Percentiles rank a stretch among this genome's conserved stretches.
Conservation (phyloP, 2,113 vertebrate genomes). For the Papio anubis region DNA sequence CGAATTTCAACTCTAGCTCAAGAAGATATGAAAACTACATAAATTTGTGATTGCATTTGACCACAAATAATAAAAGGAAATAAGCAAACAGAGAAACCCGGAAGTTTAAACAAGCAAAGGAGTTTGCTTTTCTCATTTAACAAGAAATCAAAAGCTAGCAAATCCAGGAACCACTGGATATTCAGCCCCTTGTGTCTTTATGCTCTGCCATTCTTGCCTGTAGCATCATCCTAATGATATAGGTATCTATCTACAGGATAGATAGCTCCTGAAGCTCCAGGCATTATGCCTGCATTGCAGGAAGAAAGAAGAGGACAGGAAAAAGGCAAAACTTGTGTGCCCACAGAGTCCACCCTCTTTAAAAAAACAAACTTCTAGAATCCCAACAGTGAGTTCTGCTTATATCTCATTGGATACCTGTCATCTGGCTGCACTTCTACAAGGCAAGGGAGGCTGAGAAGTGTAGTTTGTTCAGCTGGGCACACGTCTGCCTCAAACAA, state of each 20-base stretch:
- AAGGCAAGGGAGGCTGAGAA: not conserved
- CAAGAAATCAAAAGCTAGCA: not conserved
- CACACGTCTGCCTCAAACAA: not conserved
- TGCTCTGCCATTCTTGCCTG: not conserved
- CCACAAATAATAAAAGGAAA: not conserved
- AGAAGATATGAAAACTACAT: not conserved
- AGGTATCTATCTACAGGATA: not conserved
- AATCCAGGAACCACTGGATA: not conserved
- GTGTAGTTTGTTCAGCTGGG: not conserved
- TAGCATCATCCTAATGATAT: not conserved
- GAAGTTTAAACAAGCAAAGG: not conserved
- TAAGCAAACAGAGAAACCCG: not conserved
- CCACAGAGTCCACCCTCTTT: not conserved
- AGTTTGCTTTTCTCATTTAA: not conserved
- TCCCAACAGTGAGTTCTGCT: not conserved
- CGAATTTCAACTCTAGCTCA: slow-evolving; percentile 2
- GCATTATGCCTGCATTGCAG: not conserved
- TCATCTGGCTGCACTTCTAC: not conserved
- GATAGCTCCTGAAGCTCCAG: not conserved
- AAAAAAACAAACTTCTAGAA: not conserved
- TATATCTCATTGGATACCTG: not conserved
- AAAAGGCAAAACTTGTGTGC: not conserved
- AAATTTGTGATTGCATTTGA: not conserved
- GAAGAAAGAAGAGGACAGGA: not conserved
- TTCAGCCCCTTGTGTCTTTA: not conserved